Evolutionary conservation across 2,113 vertebrate genomes (phyloP), one percentile per base, ranked within the genome.

Genomic region (Brachyhypopomus occidentalis): DNA sequence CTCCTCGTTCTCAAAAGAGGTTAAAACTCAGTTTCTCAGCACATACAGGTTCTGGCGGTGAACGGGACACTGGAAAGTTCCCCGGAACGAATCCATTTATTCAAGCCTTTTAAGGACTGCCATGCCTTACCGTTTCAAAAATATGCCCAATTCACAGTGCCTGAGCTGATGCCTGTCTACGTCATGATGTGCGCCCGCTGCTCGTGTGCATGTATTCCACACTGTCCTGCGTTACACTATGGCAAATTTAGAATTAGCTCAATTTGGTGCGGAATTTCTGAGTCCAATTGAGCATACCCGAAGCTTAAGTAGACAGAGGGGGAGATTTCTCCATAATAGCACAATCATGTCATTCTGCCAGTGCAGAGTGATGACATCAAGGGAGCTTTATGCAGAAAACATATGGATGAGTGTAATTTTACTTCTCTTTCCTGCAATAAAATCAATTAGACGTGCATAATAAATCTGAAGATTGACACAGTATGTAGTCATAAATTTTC

Each of bases 41-140:
- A 92, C 79, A 87, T 91, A 89, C 86, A 84, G 69, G 72, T 60
- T 82, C 77, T 67, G 85, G 85, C 48, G 80, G 72, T 22, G 16
- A 81, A 74, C 23, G 72, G 77, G 85, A 85, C 83, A 34, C n/a
- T 58, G 77, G 45, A 52, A 14, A 2, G 83, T 88, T 84, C 86
- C 87, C 86, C 84, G 86, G 88, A 92, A 89, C 89, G 59, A 90
- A 90, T 91, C 80, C 20, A 67, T 90, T 91, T 75, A 72, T 85
- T 85, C 80, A 63, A 84, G 86, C 82, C 80, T 22, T 88, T 86
- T 88, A 87, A 85, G 89, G 90, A 86, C 81, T 38, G 72, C 20
- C 79, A 72, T 67, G 82, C 80, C 83, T 83, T 87, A 80, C 86
- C 77, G 59, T 84, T 75, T 87, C 75, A 86, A 87, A 87, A 22